A percentile compares a stretch with the other conserved stretches of the same genome.
Conservation (phyloP, 2,888 invertebrate genomes). For the Himalopsyche tibetana region DNA sequence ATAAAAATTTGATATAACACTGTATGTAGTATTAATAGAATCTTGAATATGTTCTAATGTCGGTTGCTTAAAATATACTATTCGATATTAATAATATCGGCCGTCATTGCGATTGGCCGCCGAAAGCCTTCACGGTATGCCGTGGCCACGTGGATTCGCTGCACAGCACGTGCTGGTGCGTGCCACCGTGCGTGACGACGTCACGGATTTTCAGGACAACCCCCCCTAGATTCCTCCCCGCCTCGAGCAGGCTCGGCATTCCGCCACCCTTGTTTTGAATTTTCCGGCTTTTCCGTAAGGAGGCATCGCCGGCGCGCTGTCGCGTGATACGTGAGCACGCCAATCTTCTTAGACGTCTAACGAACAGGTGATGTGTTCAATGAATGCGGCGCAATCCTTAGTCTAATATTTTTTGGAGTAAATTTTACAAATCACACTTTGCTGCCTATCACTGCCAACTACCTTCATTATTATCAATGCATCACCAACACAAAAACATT, state of each 20-base stretch:
- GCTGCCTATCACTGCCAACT: neutral
- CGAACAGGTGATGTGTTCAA: neutral
- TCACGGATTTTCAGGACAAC: slow-evolving; percentile 33
- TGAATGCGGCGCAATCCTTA: neutral
- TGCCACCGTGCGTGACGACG: slow-evolving; percentile 59
- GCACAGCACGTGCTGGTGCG: slow-evolving; percentile 60
- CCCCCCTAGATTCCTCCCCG: neutral
- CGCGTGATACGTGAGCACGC: slow-evolving; percentile 31
- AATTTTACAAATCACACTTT: neutral
- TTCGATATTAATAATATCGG: slow-evolving; percentile 24
- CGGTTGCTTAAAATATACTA: neutral
- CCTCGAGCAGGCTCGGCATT: slow-evolving; percentile 2
- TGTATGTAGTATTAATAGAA: neutral
- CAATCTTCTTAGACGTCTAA: neutral
- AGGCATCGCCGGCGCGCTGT: slow-evolving; percentile 15
- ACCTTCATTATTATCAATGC: no score
- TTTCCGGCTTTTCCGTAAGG: neutral
- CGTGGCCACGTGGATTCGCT: slow-evolving; percentile 21
- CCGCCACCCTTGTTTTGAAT: slow-evolving; percentile 28
- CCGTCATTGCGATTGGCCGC: slow-evolving; percentile 34
- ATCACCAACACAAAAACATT: no score
- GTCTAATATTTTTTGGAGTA: neutral
- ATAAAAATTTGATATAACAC: no score
- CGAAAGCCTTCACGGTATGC: neutral
- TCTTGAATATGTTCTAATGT: neutral